Conservation (phyloP, 2,113 vertebrate species). For the Cheirogaleus medius region DNA sequence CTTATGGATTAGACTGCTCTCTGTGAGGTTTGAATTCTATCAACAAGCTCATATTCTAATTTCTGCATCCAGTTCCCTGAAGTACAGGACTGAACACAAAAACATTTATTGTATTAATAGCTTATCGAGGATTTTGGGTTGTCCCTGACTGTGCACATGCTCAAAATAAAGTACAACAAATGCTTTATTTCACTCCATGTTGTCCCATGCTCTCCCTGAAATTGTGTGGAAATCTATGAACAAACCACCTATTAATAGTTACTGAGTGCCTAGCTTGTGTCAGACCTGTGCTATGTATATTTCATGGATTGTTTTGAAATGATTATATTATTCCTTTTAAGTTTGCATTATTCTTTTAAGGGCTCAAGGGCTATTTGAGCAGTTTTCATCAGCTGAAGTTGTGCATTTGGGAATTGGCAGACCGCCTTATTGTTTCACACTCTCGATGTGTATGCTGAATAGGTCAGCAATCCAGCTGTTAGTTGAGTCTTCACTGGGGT, state of each 20-base stretch:
- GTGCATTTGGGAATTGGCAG: not conserved
- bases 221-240: not conserved
- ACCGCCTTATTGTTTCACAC: not conserved
- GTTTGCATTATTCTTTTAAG: slow-evolving; percentile 25
- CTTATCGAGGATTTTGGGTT: not conserved
- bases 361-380: slow-evolving; percentile 3
- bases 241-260: not conserved
- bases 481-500: not conserved
- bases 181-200: not conserved
- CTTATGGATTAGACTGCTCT: not conserved
- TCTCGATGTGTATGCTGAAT: not conserved
- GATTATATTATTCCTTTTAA: not conserved
- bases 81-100: not conserved
- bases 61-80: not conserved
- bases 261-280: not conserved
- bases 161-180: not conserved
- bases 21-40: not conserved
- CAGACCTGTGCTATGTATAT: not conserved
- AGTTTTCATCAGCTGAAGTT: not conserved
- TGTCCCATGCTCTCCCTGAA: not conserved
- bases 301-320: not conserved
- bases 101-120: not conserved
- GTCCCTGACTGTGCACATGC: not conserved
- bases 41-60: not conserved
- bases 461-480: slow-evolving; percentile 10